Evolutionary conservation across 2,797 vertebrate genomes (phyloP).

Genomic region (Leuciscus waleckii): DNA sequence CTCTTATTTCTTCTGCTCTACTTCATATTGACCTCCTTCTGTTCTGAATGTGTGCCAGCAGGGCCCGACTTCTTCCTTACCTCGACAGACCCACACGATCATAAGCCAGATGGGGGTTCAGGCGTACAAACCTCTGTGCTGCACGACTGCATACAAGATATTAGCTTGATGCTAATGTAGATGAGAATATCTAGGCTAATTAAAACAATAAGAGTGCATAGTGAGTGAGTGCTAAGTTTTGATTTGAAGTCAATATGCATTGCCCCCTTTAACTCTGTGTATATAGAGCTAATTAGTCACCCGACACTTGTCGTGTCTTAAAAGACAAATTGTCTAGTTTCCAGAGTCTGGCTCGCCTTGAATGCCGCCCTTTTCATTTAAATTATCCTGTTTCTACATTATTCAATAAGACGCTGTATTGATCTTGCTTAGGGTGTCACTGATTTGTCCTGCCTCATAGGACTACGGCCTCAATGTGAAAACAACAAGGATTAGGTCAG

Average conservation of each 20-base stretch:
- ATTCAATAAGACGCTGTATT: background rate
- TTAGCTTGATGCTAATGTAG: background rate
- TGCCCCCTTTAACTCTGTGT: background rate
- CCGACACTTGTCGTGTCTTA: background rate
- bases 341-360: background rate
- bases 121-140: constrained; percentile 2
- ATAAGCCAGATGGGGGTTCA: constrained; percentile 12
- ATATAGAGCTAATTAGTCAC: constrained; percentile 1
- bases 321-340: background rate
- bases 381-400: constrained; percentile 14
- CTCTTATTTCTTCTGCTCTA: constrained; percentile 76
- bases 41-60: constrained; percentile 68
- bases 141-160: background rate
- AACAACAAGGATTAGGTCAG: constrained; percentile 71
- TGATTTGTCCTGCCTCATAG: constrained; percentile 14
- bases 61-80: constrained; percentile 58
- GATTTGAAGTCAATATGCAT: background rate
- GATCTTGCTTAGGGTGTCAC: constrained; percentile 32
- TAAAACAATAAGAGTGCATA: background rate
- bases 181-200: background rate
- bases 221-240: background rate
- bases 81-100: constrained; percentile 23
- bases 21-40: constrained; percentile 73
- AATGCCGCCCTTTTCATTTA: background rate
- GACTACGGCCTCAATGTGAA: constrained; percentile 68